Conservation (phyloP, 2,888 invertebrate species). For the Ormyrus rosae region DNA sequence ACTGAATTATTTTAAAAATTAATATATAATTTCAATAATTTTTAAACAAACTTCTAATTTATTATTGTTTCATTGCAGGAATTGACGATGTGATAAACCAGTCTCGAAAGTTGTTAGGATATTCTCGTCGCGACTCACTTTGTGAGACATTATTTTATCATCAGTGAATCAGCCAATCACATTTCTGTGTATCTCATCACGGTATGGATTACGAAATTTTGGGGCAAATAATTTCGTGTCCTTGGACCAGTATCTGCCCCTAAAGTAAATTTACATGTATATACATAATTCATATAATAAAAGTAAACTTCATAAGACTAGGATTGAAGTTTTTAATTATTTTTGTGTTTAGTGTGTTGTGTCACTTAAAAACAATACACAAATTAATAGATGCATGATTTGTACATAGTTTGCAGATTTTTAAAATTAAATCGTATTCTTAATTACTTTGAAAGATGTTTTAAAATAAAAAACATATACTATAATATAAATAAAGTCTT, state of each 20-base stretch:
- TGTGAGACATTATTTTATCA: constrained; percentile 67
- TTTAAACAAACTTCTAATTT: constrained; percentile 15
- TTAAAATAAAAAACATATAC: too few species aligned
- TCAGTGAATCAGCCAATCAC: constrained; percentile 63
- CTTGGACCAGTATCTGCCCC: constrained; percentile 22
- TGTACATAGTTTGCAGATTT: too few species aligned
- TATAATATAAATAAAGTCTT: too few species aligned
- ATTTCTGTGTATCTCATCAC: constrained; percentile 64
- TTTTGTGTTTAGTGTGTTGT: too few species aligned
- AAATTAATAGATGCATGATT: too few species aligned
- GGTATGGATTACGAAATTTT: constrained; percentile 54
- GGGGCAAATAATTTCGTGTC: constrained; percentile 29
- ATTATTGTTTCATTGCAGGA: constrained; percentile 63
- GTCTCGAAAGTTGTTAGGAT: constrained; percentile 57
- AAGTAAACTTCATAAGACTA: constrained; percentile 54
- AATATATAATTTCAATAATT: constrained; percentile 10
- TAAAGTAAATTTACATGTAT: constrained; percentile 68
- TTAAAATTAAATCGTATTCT: too few species aligned
- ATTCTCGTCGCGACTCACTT: constrained; percentile 60
- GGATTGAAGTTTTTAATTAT: background rate
- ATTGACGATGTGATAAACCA: constrained; percentile 72
- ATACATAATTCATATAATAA: constrained; percentile 70
- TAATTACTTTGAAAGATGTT: too few species aligned
- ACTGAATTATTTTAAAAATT: constrained; percentile 61
- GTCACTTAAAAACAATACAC: too few species aligned